Evolutionary conservation across 2,888 invertebrate species (phyloP).

Genomic region (Euclidia mi): DNA sequence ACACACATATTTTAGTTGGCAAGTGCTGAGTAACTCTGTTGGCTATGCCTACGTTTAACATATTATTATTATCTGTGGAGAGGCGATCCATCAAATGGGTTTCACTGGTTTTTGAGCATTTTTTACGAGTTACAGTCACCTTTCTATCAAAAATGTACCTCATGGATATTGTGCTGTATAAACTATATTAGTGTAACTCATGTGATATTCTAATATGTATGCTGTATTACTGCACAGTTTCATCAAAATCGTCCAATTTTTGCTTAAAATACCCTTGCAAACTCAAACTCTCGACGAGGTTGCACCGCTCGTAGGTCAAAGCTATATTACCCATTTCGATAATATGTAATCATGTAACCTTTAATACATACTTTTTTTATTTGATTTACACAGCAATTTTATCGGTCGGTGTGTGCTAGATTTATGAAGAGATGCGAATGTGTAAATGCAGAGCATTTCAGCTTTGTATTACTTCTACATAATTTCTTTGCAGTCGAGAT

Average conservation of each 20-base stretch:
- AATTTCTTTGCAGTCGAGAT: conserved; percentile 47
- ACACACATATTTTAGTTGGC: conserved; percentile 30
- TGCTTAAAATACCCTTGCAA: too few relatives aligned
- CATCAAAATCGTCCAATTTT: too few relatives aligned
- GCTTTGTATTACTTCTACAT: conserved; percentile 50
- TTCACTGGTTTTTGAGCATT: not conserved
- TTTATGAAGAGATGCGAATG: conserved; percentile 48
- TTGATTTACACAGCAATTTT: conserved; percentile 47
- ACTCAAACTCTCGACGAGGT: too few relatives aligned
- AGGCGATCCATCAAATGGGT: not conserved
- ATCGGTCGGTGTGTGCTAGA: conserved; percentile 31
- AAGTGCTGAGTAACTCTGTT: conserved; percentile 20
- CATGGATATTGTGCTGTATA: too few relatives aligned
- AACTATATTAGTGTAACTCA: too few relatives aligned
- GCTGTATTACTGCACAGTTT: too few relatives aligned
- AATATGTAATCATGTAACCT: too few relatives aligned
- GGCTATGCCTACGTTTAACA: conserved; percentile 12
- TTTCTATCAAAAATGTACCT: too few relatives aligned
- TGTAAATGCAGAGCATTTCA: conserved; percentile 41
- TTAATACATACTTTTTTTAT: conserved; percentile 34
- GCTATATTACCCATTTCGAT: too few relatives aligned
- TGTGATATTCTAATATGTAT: too few relatives aligned
- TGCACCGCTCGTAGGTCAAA: too few relatives aligned
- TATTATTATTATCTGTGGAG: not conserved
- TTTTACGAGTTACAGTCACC: too few relatives aligned